Percentiles rank a stretch among this genome's conserved stretches.
Evolutionary conservation across 2,888 invertebrate genomes (phyloP).

Genomic region (Cyclophora punctaria): DNA sequence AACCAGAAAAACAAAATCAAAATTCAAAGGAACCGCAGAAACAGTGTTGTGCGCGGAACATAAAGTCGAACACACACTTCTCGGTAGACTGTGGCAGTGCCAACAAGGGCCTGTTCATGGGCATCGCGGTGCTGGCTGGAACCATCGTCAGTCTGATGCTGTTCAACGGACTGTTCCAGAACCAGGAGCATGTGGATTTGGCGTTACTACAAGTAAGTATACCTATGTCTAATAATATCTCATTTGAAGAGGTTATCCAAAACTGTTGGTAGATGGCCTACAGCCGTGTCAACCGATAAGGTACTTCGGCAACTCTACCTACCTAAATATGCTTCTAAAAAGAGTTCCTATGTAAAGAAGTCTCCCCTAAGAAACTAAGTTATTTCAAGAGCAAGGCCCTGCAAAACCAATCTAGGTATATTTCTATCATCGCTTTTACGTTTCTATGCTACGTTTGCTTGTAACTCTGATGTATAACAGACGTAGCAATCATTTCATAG

Average conservation of each 20-base stretch:
- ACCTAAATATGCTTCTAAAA: no score
- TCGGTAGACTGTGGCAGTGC: slow-evolving; percentile 84
- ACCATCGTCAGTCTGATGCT: slow-evolving; percentile 82
- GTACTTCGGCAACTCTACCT: no score
- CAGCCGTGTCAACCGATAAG: no score
- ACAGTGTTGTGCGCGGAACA: slow-evolving; percentile 40
- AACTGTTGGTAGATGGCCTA: no score
- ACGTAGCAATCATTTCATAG: no score
- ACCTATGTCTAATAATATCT: no score
- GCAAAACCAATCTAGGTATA: no score
- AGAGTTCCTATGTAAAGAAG: no score
- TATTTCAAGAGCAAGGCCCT: no score
- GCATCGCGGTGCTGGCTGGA: slow-evolving; percentile 79
- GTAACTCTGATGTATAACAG: no score
- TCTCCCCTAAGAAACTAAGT: no score
- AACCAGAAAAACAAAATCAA: slow-evolving; percentile 24
- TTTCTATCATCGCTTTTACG: not conserved
- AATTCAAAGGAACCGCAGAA: slow-evolving; percentile 16
- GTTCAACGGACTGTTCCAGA: slow-evolving; percentile 79
- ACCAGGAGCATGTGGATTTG: slow-evolving; percentile 66
- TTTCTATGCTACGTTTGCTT: not conserved
- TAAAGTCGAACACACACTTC: slow-evolving; percentile 71
- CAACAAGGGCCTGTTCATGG: slow-evolving; percentile 79
- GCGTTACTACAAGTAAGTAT: slow-evolving; percentile 76
- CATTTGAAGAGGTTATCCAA: no score